Evolutionary conservation across 2,797 vertebrate species (phyloP), one percentile per base, ranked within the genome.

Genomic region (Danionella dracula): DNA sequence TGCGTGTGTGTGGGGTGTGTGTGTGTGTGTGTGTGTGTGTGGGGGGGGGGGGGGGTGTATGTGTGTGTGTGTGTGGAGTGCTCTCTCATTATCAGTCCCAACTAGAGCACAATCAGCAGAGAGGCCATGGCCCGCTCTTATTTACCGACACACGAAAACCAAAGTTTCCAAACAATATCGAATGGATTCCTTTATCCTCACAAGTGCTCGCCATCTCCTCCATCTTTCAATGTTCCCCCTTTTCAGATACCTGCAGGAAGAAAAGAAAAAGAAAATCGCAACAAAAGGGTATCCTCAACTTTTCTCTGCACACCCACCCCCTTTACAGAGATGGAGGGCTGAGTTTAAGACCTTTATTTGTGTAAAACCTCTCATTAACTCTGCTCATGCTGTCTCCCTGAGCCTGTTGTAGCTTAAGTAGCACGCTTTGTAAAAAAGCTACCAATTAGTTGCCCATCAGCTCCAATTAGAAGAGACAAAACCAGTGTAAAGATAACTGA

Each of bases 401-500:
- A 75, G 88, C 86, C 92, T 87, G 86, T 89, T 83, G 85, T 83
- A 77, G 87, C 91, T 94, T 92, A 93, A 96, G 93, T 86, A 88
- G 86, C 82, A 82, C 85, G 84, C 84, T 89, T 90, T 84, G 89
- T 89, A 88, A 91, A 88, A 79, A 93, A 92, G 89, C 90, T 88
- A 92, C 92, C 94, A 99, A 97, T 99, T 98, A 98, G 94, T 93
- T 90, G 89, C 93, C 97, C 94, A 97, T 99, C 96, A 97, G 92
- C 92, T 95, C 92, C 95, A 97, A 99, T 98, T 97, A 97, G 93
- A 82, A 89, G 87, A 95, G 93, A 98, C 95, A 98, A 97, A 97
- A 85, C 88, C 89, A 78, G 92, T 90, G 91, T 93, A 94, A 93
- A 95, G 95, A 96, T 96, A 98, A 95, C 92, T 94, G 86, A 81